phyloP scores from a whole-genome alignment of 1,140 invertebrate genomes.

The Thereuonema tuberculata region DNA sequence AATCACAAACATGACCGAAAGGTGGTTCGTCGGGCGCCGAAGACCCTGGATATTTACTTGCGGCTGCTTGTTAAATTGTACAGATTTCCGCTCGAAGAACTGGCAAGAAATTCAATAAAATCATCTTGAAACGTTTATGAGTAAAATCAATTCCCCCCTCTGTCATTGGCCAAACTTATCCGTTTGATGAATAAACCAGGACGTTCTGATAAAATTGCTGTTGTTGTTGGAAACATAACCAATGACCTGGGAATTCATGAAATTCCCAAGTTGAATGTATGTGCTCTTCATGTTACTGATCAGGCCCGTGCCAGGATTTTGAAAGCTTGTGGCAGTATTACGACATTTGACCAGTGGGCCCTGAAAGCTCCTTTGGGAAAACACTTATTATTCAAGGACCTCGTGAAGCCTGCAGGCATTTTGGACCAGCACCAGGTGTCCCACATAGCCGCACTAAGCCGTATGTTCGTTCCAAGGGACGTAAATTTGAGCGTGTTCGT shows the following conservation, averaged over 20 bases:
- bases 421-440: conserved; percentile 92
- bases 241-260: conserved; percentile 87
- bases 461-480: conserved; percentile 87
- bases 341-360: conserved; percentile 97
- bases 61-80: conserved; percentile 93
- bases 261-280: conserved; percentile 83
- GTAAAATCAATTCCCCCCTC: conserved; percentile 84
- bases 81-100: conserved; percentile 90
- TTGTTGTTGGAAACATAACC: conserved; percentile 89
- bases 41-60: conserved; percentile 94
- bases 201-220: conserved; percentile 73
- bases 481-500: conserved; percentile 91
- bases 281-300: conserved; percentile 83
- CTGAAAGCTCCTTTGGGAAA: conserved; percentile 77
- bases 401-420: conserved; percentile 87
- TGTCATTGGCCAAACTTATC: conserved; percentile 71
- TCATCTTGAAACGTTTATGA: conserved; percentile 89
- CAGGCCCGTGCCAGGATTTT: conserved; percentile 87
- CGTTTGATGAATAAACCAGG: conserved; percentile 74
- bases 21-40: conserved; percentile 86
- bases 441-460: conserved; percentile 93
- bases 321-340: conserved; percentile 87
- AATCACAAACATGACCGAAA: conserved; percentile 98
- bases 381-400: conserved; percentile 92
- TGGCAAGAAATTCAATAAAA: conserved; percentile 89